These are phyloP conservation scores for Nanorana parkeri DNA, from an alignment of 2,113 vertebrate species.

Conservation along the genomic window DNA sequence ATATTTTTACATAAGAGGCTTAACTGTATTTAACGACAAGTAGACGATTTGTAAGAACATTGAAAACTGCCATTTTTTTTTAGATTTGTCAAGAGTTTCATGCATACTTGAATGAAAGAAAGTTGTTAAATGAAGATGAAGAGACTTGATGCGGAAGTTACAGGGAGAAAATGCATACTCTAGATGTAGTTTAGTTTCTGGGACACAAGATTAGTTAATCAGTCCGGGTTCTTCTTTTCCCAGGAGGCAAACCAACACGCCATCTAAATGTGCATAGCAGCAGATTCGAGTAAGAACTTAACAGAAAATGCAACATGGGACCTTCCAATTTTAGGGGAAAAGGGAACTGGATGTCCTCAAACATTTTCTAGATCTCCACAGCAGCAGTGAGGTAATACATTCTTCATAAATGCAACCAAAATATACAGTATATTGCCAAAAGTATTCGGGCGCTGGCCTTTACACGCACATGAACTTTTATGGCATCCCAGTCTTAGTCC, in stretches of 20 bases:
- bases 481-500: too few relatives aligned
- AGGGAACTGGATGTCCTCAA: background rate
- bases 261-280: background rate
- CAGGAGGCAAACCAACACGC: background rate
- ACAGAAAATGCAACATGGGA: conserved; percentile 49
- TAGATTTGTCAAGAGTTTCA: background rate
- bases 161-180: background rate
- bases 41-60: too few relatives aligned
- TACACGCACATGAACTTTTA: too few relatives aligned
- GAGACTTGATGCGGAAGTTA: background rate
- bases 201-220: background rate
- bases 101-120: background rate
- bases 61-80: too few relatives aligned
- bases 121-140: background rate
- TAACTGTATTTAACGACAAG: too few relatives aligned
- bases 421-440: too few relatives aligned
- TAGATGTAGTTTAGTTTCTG: background rate
- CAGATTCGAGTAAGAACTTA: conserved; percentile 25
- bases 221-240: background rate
- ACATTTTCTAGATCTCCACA: background rate
- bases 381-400: too few relatives aligned
- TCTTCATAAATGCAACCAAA: too few relatives aligned
- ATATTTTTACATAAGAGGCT: too few relatives aligned
- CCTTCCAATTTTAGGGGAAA: background rate
- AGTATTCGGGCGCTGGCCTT: too few relatives aligned